phyloP scores from a whole-genome alignment of 2,113 vertebrate genomes.

The Callipepla squamata region DNA sequence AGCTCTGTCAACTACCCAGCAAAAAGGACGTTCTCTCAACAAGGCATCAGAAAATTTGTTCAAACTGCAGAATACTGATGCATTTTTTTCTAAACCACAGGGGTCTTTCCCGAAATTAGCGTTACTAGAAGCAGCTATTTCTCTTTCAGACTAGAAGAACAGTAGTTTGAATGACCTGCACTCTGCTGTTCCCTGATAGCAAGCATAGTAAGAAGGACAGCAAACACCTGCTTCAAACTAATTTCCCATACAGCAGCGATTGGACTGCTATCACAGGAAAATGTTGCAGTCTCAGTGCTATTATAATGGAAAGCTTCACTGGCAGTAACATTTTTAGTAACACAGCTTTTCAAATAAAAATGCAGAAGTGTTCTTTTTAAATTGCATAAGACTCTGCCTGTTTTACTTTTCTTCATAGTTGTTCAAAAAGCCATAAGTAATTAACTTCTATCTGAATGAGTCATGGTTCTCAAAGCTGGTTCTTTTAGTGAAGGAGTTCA shows the following conservation, averaged over 20 bases:
- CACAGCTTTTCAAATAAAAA: constrained; percentile 23
- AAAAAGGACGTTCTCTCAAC: background rate
- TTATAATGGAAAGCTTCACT: constrained; percentile 14
- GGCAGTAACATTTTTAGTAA: constrained; percentile 45
- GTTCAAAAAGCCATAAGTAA: constrained; percentile 15
- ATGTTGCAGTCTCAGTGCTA: background rate
- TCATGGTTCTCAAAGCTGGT: constrained; percentile 38
- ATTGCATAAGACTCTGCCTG: constrained; percentile 6
- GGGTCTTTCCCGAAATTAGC: background rate
- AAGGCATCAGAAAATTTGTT: background rate
- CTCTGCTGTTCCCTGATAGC: background rate
- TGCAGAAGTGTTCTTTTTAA: constrained; percentile 32
- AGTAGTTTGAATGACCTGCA: background rate
- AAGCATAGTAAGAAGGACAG: background rate
- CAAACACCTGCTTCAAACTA: constrained; percentile 16
- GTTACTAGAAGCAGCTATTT: background rate
- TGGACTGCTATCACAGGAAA: background rate
- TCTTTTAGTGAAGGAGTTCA: constrained; percentile 14
- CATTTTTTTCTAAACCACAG: background rate
- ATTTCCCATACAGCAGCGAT: background rate
- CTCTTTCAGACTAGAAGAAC: background rate
- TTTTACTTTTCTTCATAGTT: constrained; percentile 24
- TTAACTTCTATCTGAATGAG: constrained; percentile 42
- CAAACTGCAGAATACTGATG: background rate
- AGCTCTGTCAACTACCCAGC: background rate